Evolutionary conservation across 2,888 invertebrate genomes (phyloP).

Genomic region (Uropetala carovei): DNA sequence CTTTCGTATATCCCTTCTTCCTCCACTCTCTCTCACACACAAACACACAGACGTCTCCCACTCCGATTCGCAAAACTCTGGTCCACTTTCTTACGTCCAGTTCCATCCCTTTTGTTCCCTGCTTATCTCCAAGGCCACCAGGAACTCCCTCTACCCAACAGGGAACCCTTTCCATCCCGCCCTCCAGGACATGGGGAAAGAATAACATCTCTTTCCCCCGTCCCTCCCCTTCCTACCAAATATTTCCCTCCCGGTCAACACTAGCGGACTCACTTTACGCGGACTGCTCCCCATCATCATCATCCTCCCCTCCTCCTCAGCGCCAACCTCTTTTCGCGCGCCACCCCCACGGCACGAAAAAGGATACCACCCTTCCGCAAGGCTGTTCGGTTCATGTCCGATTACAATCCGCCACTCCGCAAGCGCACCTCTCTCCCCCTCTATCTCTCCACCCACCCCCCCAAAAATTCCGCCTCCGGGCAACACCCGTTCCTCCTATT

Average conservation of each 20-base stretch:
- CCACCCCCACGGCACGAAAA: not conserved
- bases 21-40: not conserved
- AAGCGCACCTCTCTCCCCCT: not conserved
- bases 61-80: constrained; percentile 25
- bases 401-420: not conserved
- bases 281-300: not conserved
- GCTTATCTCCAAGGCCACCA: constrained; percentile 59
- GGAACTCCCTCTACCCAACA: constrained; percentile 1
- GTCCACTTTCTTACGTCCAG: not conserved
- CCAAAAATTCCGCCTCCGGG: not conserved
- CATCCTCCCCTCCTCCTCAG: not conserved
- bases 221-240: not conserved
- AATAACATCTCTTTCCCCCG: not conserved
- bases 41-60: no score
- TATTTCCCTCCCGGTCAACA: not conserved
- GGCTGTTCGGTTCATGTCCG: constrained; percentile 16
- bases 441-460: no score
- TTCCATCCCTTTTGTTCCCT: constrained; percentile 37
- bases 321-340: not conserved
- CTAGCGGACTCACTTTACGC: no score
- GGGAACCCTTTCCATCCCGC: no score
- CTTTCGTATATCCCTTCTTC: not conserved
- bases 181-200: not conserved
- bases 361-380: not conserved
- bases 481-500: not conserved